These are phyloP conservation scores for Melipona beecheii DNA, from an alignment of 2,888 invertebrate genomes.

Conservation along the genomic window DNA sequence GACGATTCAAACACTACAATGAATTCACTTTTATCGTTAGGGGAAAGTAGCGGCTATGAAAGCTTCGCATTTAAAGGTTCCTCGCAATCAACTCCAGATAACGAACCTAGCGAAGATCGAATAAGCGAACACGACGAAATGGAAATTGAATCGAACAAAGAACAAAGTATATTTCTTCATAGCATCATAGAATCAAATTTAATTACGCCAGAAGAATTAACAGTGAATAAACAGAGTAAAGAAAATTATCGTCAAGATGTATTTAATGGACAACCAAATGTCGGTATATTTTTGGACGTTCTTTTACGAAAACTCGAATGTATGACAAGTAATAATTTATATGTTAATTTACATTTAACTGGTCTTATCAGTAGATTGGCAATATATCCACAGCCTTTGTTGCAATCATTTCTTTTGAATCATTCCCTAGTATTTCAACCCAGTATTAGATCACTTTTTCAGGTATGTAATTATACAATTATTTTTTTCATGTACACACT, in stretches of 20 bases:
- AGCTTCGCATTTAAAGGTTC: conserved; percentile 86
- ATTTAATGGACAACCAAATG: conserved; percentile 81
- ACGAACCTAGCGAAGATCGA: conserved; percentile 79
- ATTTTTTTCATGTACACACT: neutral
- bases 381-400: conserved; percentile 94
- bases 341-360: conserved; percentile 94
- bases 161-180: conserved; percentile 62
- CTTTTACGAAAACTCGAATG: conserved; percentile 92
- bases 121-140: conserved; percentile 71
- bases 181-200: conserved; percentile 41
- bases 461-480: conserved; percentile 86
- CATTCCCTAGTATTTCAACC: conserved; percentile 94
- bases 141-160: conserved; percentile 55
- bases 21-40: conserved; percentile 89
- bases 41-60: conserved; percentile 92
- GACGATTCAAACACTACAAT: conserved; percentile 79
- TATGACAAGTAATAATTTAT: conserved; percentile 93
- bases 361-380: conserved; percentile 94
- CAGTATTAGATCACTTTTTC: conserved; percentile 95
- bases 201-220: conserved; percentile 31
- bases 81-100: conserved; percentile 84
- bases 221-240: conserved; percentile 58
- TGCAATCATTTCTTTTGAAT: conserved; percentile 94
- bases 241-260: conserved; percentile 69
- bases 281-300: conserved; percentile 89